Conservation (phyloP, 23 tunicate species). For the Trididemnum clinides region DNA sequence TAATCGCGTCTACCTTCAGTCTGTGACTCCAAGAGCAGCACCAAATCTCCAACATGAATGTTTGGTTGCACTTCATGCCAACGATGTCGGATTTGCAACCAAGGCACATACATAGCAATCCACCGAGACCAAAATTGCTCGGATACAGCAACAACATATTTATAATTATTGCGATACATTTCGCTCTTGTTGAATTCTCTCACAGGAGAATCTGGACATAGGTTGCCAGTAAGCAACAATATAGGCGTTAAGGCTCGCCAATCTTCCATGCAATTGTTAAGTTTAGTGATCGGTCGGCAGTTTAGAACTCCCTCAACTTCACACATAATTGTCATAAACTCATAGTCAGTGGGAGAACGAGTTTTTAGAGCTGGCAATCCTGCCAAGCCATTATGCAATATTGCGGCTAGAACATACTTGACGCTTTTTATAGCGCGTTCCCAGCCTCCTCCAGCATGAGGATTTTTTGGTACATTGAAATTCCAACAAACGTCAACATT, state of each 20-base stretch:
- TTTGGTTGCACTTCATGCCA: neutral
- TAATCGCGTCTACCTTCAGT: slow-evolving; percentile 12
- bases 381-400: neutral
- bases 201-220: neutral
- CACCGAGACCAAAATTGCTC: slow-evolving; percentile 6
- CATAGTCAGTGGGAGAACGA: neutral
- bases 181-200: neutral
- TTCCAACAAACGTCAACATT: neutral
- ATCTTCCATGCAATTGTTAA: neutral
- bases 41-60: neutral
- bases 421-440: slow-evolving; percentile 6
- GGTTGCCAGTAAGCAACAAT: neutral
- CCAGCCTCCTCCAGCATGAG: slow-evolving; percentile 28
- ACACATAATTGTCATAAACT: neutral
- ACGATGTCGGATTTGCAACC: slow-evolving; percentile 20
- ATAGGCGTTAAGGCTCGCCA: slow-evolving; percentile 28
- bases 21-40: neutral
- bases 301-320: slow-evolving; percentile 11
- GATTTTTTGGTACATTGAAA: neutral
- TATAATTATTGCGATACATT: neutral
- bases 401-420: neutral
- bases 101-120: slow-evolving; percentile 18
- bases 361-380: neutral
- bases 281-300: neutral
- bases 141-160: slow-evolving; percentile 12